Evolutionary conservation across 2,797 vertebrate genomes (phyloP), one percentile per base, ranked within the genome.

Genomic region (Schizothorax lantsangensis): DNA sequence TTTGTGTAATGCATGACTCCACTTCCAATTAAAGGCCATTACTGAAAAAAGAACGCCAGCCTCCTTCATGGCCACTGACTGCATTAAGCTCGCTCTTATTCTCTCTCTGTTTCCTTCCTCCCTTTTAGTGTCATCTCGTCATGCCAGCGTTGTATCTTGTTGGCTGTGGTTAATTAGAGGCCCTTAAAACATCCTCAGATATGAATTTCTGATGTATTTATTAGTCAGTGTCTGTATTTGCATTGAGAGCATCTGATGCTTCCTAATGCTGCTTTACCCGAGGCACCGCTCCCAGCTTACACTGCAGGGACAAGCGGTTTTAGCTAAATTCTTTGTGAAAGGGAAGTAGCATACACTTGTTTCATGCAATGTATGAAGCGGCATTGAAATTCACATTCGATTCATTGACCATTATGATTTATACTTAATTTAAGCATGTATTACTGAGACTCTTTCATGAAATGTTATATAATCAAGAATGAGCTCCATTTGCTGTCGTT

Each of bases 11-110:
- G 72, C 77, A 47, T 73, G 77, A 87, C 78, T 88, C 77, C 72
- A 47, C 38, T 83, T 83, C 75, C 84, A 90, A 89, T 89, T 87
- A 87, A 89, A 84, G 71, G 73, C 86, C 83, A 87, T 90, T 90
- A 90, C 88, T 69, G 79, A 89, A 89, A 77, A 75, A 49, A 82
- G 85, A 66, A 30, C 47, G 21, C n/a, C 72, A 78, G 83, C 86
- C 69, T 84, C 47, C 33, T 81, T 83, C 62, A 72, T 86, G 84
- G 75, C 87, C 79, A 84, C 71, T 84, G 73, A 86, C 81, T 86
- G 72, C 86, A 87, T 90, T 88, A 88, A 88, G 47, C 86, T 77
- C 15, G 11, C 17, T 43, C 33, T 47, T 49, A n/a, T 52, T 52
- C 43, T 66, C 87, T 88, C 36, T 66, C 54, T 64, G 47, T 80